Base-by-base conservation (phyloP, 2,888 invertebrate genomes). In the Caradrina clavipalpis region DNA sequence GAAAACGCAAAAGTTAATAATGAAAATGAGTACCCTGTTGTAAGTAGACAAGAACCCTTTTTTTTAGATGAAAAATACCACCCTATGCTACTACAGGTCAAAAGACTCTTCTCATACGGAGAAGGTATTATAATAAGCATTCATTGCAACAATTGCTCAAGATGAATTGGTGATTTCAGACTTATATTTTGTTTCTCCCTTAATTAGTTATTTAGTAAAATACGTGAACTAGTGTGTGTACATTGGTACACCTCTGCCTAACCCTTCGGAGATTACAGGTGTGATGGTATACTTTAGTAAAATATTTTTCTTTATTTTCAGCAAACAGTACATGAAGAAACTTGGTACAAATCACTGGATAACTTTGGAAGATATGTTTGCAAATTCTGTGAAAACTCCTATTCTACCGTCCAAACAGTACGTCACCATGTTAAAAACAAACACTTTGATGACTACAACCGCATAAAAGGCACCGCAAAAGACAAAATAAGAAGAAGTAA, bases 371-470 rank as follows among this genome's bases (percentile, higher is more conserved):
- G 64, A 67, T 83, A 67, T 45, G 7, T 69, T 1, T 82, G 82
- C 49, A 74, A 74, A 56, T 81, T 70, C 13, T 92, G 92, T 68
- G 81, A 89, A 11, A 76, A 82, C 2, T 77, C 82, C 10, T 92
- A 92, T 66, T 80, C 68, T 15, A 83, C 84, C 0, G 22, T 69
- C 8, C 83, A 82, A 64, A 81, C 83, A 6, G 21, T 81, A 11
- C 73, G 76, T 1, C 59, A 81, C 42, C 82, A 82, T 56, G 61
- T 74, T 0, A 83, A 66, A 45, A 55, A 55, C 2, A 81, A 83
- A 51, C 82, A 82, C 19, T 11, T 13, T 4, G 1, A 51, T 1
- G n/a, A 76, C 1, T 81, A 72, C 31, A 22, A 39, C 0, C 8
- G 3, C 1, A 31, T 82, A 8, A 82, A 74, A 51, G 45, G 1